Evolutionary conservation across 2,888 invertebrate species (phyloP), one percentile per base, ranked within the genome.

Genomic region (Habrosyne pyritoides): DNA sequence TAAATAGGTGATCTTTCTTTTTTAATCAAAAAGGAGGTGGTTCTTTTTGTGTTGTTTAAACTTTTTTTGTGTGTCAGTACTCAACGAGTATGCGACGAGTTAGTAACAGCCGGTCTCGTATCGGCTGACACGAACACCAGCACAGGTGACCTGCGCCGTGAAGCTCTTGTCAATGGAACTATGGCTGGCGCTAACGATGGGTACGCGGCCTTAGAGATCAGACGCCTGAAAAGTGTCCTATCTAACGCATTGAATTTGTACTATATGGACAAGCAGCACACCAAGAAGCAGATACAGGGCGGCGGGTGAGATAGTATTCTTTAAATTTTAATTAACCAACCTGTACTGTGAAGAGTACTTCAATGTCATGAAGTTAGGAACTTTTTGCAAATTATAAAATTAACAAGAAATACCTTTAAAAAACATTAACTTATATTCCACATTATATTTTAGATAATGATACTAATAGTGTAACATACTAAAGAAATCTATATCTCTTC

Each of bases 241-340:
- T 92, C 95, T 0, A 86, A 93, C 8, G 95, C 97, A 60, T 91
- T 99, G 36, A 95, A 96, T 56, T 94, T 95, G 57, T 99, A 98
- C 84, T 99, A 99, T 81, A 96, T 96, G 47, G 96, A 96, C 28
- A 98, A 98, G 83, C 97, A 97, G 71, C 99, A 99, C 86, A 97
- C 98, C 70, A 99, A 99, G 87, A 98, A 97, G 77, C 97, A 96
- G 77, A 95, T 98, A 42, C 97, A 97, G 79, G 95, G 96, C 28
- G 97, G 97, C 71, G 97, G 97, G 95, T 96, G 81, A 91, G 89
- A n/a, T n/a, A n/a, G n/a, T n/a, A n/a, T n/a, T 83, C 1, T 55
- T 54, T 42, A 18, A 47, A 28, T 50, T 53, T 24, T 21, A 48
- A 22, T 46, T 22, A 8, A 52, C 2, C 0, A 12, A 48, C 36